Conservation (phyloP, 2,113 vertebrate species). For the Bos javanicus region DNA sequence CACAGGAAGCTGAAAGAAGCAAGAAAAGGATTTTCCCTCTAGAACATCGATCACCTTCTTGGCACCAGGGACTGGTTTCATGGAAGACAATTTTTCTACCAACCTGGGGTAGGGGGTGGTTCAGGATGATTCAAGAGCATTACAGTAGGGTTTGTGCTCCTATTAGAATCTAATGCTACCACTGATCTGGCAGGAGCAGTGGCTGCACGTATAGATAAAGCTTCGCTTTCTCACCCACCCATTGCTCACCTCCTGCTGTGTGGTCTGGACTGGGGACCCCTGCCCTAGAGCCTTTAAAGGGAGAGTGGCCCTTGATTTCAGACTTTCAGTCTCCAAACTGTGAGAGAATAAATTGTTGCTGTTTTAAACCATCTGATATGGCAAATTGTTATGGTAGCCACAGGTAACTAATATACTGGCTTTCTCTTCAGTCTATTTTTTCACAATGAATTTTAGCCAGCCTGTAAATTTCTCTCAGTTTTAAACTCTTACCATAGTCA, state of each 20-base stretch:
- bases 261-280: not conserved
- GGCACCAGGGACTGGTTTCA: not conserved
- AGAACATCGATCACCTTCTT: not conserved
- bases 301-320: not conserved
- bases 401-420: not conserved
- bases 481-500: conserved; percentile 28
- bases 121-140: not conserved
- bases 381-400: not conserved
- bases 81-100: not conserved
- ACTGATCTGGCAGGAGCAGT: not conserved
- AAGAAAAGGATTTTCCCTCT: not conserved
- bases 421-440: conserved; percentile 4
- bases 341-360: not conserved
- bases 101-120: not conserved
- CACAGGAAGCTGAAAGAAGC: not conserved
- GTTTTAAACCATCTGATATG: not conserved
- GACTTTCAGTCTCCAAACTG: not conserved
- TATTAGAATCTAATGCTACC: not conserved
- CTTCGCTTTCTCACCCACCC: not conserved
- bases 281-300: not conserved
- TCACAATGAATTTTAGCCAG: conserved; percentile 5
- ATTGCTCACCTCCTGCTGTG: not conserved
- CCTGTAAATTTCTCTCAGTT: conserved; percentile 28
- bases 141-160: not conserved
- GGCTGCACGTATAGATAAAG: not conserved